Conservation (phyloP, 2,113 vertebrate genomes). For the Polypterus senegalus region DNA sequence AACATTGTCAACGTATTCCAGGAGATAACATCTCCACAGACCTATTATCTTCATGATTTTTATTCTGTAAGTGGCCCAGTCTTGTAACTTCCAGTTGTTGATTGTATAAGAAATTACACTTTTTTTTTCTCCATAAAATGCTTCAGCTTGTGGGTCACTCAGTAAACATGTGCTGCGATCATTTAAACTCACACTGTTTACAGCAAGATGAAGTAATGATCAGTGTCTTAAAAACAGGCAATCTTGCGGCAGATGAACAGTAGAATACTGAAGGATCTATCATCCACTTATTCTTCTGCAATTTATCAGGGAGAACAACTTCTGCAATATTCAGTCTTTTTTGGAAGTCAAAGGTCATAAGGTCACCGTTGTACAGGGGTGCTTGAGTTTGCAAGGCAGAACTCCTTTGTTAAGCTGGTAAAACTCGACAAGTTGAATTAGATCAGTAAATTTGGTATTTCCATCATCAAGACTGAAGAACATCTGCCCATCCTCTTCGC, state of each 20-base stretch:
- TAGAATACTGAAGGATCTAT: conserved; percentile 7
- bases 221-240: not conserved
- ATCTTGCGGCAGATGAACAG: conserved; percentile 5
- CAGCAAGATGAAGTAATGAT: not conserved
- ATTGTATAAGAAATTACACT: conserved; percentile 13
- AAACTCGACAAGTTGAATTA: conserved; percentile 97
- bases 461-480: conserved; percentile 96
- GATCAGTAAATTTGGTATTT: conserved; percentile 93
- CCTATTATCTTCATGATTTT: conserved; percentile 36
- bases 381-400: conserved; percentile 94
- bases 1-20: conserved; percentile 68
- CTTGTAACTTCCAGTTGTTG: conserved; percentile 42
- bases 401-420: conserved; percentile 97
- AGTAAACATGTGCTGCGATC: not conserved
- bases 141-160: not conserved
- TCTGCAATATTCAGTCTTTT: conserved; percentile 26
- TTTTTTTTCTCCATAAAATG: not conserved
- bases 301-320: not conserved
- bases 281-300: conserved; percentile 2
- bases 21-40: conserved; percentile 36
- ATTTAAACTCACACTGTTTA: not conserved
- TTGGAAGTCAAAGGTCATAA: conserved; percentile 67
- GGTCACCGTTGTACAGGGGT: conserved; percentile 93
- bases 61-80: conserved; percentile 37
- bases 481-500: conserved; percentile 85